phyloP scores from a whole-genome alignment of 1,140 invertebrate species.

The Drosophila kikkawai region DNA sequence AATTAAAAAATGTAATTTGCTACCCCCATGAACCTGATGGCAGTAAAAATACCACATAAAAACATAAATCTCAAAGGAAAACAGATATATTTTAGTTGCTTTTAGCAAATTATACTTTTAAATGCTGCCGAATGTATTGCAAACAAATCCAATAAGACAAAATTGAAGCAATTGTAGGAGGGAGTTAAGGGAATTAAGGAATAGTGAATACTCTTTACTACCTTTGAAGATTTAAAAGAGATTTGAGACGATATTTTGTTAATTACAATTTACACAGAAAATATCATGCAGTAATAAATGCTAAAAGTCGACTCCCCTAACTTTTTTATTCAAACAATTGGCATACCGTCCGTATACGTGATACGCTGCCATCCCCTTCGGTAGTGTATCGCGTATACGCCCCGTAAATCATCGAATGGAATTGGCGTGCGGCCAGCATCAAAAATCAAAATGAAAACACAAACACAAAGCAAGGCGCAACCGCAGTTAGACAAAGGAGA shows the following conservation, averaged over 20 bases:
- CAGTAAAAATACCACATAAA: conserved; percentile 56
- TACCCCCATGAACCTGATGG: conserved; percentile 22
- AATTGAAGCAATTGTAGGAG: conserved; percentile 30
- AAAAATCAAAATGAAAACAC: conserved; percentile 60
- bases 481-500: conserved; percentile 75
- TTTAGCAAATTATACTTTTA: conserved; percentile 28
- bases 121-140: conserved; percentile 43
- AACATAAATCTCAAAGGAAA: conserved; percentile 49
- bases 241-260: not conserved
- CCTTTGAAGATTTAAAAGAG: not conserved
- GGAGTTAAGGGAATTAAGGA: not conserved
- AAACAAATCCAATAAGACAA: conserved; percentile 50
- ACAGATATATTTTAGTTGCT: conserved; percentile 39
- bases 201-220: conserved; percentile 5
- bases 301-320: too few species aligned
- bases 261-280: not conserved
- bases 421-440: conserved; percentile 70
- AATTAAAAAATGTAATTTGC: conserved; percentile 56
- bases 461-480: conserved; percentile 69
- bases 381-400: conserved; percentile 33
- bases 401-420: conserved; percentile 38
- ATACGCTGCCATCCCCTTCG: not conserved
- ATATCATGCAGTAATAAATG: not conserved
- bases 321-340: not conserved
- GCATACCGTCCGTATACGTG: not conserved